Percentiles rank a stretch among this genome's conserved stretches.
Evolutionary conservation across 1,140 invertebrate species (phyloP).

Genomic region (Thaumatotibia leucotreta): DNA sequence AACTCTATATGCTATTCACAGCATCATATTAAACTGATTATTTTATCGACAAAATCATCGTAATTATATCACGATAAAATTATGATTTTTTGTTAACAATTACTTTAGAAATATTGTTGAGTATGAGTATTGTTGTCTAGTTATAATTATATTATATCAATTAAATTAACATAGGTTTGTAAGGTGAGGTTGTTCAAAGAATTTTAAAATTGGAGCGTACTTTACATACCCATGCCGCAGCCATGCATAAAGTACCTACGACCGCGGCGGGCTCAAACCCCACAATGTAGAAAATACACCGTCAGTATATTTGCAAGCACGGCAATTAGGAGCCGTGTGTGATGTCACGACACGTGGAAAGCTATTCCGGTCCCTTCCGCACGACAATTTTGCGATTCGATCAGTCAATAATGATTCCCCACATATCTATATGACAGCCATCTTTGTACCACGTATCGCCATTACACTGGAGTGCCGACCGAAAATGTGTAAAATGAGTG

Average conservation of each 20-base stretch:
- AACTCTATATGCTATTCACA: no score
- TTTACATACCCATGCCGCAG: neutral
- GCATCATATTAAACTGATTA: no score
- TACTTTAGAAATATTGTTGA: no score
- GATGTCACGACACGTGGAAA: constrained; percentile 26
- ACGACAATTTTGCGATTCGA: constrained; percentile 36
- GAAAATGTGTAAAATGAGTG: constrained; percentile 41
- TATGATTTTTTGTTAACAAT: no score
- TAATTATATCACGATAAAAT: no score
- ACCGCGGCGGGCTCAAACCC: neutral
- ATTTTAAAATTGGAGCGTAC: neutral
- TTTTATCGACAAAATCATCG: no score
- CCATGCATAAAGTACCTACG: neutral
- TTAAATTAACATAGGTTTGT: no score
- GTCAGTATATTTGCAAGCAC: constrained; percentile 22
- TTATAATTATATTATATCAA: no score
- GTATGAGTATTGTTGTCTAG: no score
- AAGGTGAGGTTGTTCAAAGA: no score
- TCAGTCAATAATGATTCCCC: constrained; percentile 55
- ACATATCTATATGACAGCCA: constrained; percentile 10
- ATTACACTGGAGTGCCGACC: constrained; percentile 22
- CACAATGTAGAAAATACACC: neutral
- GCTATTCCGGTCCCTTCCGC: constrained; percentile 33
- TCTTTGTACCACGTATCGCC: constrained; percentile 16
- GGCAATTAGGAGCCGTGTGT: constrained; percentile 25